Conservation (phyloP, 2,113 vertebrate species). For the Eurystomus gularis region DNA sequence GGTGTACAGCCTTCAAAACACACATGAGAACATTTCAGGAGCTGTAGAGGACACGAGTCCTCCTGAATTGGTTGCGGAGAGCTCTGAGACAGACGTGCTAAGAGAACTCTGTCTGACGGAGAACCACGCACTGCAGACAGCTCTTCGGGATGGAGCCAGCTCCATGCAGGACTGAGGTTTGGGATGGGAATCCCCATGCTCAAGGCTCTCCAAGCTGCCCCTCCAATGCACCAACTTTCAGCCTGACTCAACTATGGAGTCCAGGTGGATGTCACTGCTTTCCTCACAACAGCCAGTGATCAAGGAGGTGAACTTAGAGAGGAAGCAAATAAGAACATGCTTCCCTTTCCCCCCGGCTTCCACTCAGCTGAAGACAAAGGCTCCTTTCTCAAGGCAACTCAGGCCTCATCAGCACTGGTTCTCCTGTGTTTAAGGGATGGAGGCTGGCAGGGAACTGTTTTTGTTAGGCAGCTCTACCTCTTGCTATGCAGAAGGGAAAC, state of each 20-base stretch:
- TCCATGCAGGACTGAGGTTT: not conserved
- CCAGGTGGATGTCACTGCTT: not conserved
- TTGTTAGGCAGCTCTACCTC: constrained; percentile 3
- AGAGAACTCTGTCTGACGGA: not conserved
- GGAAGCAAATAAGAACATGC: constrained; percentile 29
- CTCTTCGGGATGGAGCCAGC: not conserved
- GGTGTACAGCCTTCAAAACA: not conserved
- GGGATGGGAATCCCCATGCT: not conserved
- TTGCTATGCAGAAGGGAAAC: not conserved
- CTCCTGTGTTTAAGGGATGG: not conserved
- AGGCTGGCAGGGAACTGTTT: constrained; percentile 18
- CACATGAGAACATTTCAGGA: not conserved
- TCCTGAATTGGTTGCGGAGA: not conserved
- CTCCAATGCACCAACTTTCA: not conserved
- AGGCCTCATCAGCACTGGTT: not conserved
- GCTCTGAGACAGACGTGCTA: not conserved
- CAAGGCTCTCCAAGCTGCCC: not conserved
- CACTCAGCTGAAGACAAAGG: constrained; percentile 31
- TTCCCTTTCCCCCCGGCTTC: constrained; percentile 18
- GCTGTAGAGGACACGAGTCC: not conserved
- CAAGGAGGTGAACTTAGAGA: not conserved
- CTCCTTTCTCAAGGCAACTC: constrained; percentile 35
- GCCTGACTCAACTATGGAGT: not conserved
- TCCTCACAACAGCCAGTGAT: not conserved
- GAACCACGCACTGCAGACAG: not conserved